phyloP scores from a whole-genome alignment of 1,140 invertebrate species.

The Aphis gossypii region DNA sequence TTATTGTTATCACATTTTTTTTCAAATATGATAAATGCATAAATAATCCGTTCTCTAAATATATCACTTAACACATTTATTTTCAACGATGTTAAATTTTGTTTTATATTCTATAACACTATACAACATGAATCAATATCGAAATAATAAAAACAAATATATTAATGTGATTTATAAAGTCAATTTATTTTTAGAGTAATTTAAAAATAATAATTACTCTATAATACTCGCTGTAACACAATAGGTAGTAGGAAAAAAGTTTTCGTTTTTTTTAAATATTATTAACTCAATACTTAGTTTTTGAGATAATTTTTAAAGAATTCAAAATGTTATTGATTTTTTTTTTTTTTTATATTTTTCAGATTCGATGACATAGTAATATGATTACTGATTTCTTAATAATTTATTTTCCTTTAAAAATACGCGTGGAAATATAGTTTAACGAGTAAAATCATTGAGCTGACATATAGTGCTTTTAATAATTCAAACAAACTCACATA shows the following conservation, averaged over 20 bases:
- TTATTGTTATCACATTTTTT: not conserved
- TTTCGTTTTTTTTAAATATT: no score
- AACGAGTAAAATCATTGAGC: not conserved
- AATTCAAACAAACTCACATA: constrained; percentile 17
- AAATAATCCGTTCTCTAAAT: no score
- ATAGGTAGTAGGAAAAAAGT: no score
- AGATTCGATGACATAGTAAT: not conserved
- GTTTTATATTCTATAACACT: not conserved
- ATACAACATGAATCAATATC: not conserved
- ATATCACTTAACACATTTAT: not conserved
- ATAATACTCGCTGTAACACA: no score
- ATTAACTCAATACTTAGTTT: no score
- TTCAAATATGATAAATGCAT: no score
- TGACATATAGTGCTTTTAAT: not conserved
- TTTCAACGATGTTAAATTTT: not conserved
- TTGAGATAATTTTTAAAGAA: no score
- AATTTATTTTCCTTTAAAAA: not conserved
- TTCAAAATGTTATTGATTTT: no score
- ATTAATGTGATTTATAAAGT: not conserved
- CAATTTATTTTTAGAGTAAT: no score
- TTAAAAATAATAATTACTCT: no score
- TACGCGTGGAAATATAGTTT: not conserved
- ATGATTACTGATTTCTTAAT: not conserved
- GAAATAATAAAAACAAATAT: not conserved
- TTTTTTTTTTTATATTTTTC: not conserved